Percentiles rank a stretch among this genome's conserved stretches.
These are phyloP conservation scores for Potamarius usumacintae DNA, from an alignment of 2,113 vertebrate genomes.

Conservation along the genomic window DNA sequence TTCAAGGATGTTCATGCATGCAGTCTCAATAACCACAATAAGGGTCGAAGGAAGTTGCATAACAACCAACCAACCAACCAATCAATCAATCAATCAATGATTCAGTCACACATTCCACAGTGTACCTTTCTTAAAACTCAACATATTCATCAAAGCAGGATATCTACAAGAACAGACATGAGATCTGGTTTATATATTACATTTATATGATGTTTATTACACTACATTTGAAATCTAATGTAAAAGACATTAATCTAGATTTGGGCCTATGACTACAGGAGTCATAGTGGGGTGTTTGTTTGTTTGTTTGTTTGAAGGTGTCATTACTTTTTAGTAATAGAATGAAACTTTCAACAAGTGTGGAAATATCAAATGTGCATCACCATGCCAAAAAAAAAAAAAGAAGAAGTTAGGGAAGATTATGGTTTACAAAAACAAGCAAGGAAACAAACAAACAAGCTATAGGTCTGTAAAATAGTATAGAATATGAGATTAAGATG, in stretches of 20 bases:
- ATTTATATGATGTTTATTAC: neutral
- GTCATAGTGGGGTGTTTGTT: no score
- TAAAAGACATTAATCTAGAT: neutral
- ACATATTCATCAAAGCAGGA: no score
- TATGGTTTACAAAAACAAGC: no score
- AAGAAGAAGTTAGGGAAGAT: neutral
- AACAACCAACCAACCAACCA: neutral
- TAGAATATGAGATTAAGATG: neutral
- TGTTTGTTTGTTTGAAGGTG: no score
- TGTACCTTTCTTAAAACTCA: neutral
- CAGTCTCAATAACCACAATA: neutral
- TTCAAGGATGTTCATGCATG: neutral
- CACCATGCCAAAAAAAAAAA: neutral
- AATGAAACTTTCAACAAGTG: neutral
- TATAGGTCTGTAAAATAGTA: neutral
- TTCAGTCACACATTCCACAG: no score
- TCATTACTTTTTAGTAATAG: no score
- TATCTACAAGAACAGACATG: neutral
- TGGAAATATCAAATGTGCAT: neutral
- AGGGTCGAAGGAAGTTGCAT: neutral
- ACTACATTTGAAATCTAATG: neutral
- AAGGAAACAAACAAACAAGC: neutral
- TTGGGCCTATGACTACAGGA: neutral
- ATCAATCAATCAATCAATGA: neutral
- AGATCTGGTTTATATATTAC: neutral